phyloP scores from a whole-genome alignment of 2,113 vertebrate species.

The Podilymbus podiceps region DNA sequence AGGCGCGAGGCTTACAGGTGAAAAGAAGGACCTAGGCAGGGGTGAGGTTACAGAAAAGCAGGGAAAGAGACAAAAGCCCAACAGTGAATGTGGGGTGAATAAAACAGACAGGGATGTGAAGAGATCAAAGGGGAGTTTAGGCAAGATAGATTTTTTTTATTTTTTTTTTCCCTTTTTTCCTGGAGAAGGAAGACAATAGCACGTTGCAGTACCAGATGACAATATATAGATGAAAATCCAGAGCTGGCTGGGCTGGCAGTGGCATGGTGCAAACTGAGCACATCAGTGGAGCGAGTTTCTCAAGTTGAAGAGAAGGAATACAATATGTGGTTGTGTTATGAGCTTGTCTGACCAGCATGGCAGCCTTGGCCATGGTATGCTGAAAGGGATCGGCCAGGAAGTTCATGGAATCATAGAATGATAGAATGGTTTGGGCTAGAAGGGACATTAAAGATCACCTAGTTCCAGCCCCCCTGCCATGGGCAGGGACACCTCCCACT shows the following conservation, averaged over 20 bases:
- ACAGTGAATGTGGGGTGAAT: accelerated
- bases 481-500: no score
- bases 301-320: neutral
- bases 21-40: neutral
- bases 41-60: neutral
- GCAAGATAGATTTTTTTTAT: neutral
- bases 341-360: neutral
- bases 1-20: neutral
- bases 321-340: neutral
- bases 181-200: neutral
- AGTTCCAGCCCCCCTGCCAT: no score
- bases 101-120: neutral
- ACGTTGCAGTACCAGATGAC: neutral
- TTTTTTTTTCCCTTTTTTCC: neutral
- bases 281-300: neutral
- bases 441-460: no score
- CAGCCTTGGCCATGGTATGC: neutral
- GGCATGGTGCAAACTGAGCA: neutral
- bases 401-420: no score
- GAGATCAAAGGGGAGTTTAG: neutral
- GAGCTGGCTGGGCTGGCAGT: neutral
- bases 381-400: neutral
- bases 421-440: no score
- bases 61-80: neutral
- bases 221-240: neutral